Percentiles rank a stretch among this genome's conserved stretches.
Evolutionary conservation across 2,888 invertebrate species (phyloP).

Genomic region (Drymonia ruficornis): DNA sequence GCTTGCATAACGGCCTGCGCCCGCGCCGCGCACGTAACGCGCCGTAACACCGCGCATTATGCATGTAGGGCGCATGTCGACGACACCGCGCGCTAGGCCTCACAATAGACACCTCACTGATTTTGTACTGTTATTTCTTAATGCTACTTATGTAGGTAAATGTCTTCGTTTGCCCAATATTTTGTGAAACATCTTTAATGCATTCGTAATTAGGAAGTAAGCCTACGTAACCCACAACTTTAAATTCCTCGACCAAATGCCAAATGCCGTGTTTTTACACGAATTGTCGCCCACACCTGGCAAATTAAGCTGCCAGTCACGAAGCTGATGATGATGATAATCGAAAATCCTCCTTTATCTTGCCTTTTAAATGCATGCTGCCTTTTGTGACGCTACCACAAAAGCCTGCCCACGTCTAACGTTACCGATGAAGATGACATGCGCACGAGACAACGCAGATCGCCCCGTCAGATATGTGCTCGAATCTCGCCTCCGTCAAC

Average conservation of each 20-base stretch:
- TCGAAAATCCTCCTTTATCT: slow-evolving; percentile 46
- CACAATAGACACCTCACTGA: slow-evolving; percentile 26
- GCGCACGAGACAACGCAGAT: slow-evolving; percentile 76
- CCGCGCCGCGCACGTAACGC: slow-evolving; percentile 67
- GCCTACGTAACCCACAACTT: not conserved
- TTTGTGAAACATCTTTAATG: not conserved
- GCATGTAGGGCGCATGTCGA: slow-evolving; percentile 72
- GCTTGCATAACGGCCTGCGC: slow-evolving; percentile 72
- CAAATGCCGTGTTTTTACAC: not conserved
- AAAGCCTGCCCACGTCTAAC: slow-evolving; percentile 60
- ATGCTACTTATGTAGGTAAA: slow-evolving; percentile 10
- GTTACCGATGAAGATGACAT: slow-evolving; percentile 68
- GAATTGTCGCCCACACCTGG: slow-evolving; percentile 9
- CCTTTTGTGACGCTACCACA: slow-evolving; percentile 73
- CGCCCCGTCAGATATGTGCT: slow-evolving; percentile 63
- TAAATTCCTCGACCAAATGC: not conserved
- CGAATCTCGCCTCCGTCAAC: slow-evolving; percentile 76
- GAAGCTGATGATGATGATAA: slow-evolving; percentile 42
- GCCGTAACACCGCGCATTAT: slow-evolving; percentile 74
- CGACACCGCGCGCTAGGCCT: slow-evolving; percentile 20
- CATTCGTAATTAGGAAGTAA: not conserved
- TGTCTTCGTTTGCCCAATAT: slow-evolving; percentile 1
- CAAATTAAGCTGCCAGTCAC: slow-evolving; percentile 30
- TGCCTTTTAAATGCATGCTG: slow-evolving; percentile 57
- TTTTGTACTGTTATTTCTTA: slow-evolving; percentile 17